A percentile compares a stretch with the other conserved stretches of the same genome.
Conservation (phyloP, 2,113 vertebrate genomes). For the Ovis canadensis region DNA sequence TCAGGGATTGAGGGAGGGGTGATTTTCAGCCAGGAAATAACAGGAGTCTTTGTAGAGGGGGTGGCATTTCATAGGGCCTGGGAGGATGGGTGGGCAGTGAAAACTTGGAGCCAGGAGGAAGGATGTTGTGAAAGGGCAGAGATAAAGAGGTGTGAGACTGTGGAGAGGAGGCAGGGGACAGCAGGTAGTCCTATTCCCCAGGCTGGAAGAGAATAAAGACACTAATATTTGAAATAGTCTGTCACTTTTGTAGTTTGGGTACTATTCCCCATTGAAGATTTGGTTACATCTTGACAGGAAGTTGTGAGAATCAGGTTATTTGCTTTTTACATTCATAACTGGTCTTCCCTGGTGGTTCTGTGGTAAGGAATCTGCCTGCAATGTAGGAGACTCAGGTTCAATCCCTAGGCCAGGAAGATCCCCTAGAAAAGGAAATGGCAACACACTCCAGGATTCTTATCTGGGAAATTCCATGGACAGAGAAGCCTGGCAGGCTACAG, state of each 20-base stretch:
- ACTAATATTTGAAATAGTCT: not conserved
- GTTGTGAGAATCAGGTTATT: not conserved
- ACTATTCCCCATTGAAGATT: not conserved
- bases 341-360: not conserved
- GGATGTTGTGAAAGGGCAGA: not conserved
- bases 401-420: not conserved
- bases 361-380: not conserved
- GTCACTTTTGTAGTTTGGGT: not conserved
- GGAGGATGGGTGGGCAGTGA: not conserved
- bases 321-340: not conserved
- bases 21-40: not conserved
- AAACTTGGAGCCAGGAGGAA: not conserved
- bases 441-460: not conserved
- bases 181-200: not conserved
- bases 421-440: not conserved
- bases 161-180: not conserved
- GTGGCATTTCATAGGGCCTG: not conserved
- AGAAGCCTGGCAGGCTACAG: not conserved
- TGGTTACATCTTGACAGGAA: not conserved
- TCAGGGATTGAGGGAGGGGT: fast-evolving
- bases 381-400: not conserved
- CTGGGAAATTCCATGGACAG: not conserved
- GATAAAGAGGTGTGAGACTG: not conserved
- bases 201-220: not conserved
- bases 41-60: not conserved